Conservation (phyloP, 2,113 vertebrate genomes). For the Coreoperca whiteheadi region DNA sequence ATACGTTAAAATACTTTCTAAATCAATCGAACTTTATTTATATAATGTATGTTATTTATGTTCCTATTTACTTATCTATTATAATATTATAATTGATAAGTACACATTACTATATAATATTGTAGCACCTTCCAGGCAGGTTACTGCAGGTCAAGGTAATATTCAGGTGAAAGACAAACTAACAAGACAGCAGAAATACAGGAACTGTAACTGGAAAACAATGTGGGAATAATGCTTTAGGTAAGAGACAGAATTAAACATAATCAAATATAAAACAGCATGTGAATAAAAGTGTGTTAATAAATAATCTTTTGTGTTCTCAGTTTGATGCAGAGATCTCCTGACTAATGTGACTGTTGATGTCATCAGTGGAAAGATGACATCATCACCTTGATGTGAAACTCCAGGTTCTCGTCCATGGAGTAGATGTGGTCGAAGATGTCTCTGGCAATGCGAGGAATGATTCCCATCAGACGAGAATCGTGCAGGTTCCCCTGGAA, state of each 20-base stretch:
- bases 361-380: background rate
- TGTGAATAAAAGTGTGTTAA: background rate
- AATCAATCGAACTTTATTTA: background rate
- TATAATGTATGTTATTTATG: background rate
- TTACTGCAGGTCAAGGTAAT: background rate
- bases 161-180: background rate
- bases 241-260: background rate
- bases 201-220: background rate
- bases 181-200: background rate
- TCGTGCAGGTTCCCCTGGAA: slow-evolving; percentile 93
- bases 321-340: background rate
- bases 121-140: background rate
- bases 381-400: slow-evolving; percentile 94
- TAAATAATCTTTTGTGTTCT: background rate
- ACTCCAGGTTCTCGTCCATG: slow-evolving; percentile 98
- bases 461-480: slow-evolving; percentile 92
- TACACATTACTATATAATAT: background rate
- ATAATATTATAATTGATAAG: too few species aligned
- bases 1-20: too few species aligned
- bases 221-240: background rate
- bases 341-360: background rate
- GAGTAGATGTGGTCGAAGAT: slow-evolving; percentile 99
- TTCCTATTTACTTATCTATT: too few species aligned
- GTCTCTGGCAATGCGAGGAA: slow-evolving; percentile 94
- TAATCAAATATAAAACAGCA: background rate